Conservation (phyloP, 30 jellyfish, hydroid and myxozoan species). For the Hydractinia echinata region DNA sequence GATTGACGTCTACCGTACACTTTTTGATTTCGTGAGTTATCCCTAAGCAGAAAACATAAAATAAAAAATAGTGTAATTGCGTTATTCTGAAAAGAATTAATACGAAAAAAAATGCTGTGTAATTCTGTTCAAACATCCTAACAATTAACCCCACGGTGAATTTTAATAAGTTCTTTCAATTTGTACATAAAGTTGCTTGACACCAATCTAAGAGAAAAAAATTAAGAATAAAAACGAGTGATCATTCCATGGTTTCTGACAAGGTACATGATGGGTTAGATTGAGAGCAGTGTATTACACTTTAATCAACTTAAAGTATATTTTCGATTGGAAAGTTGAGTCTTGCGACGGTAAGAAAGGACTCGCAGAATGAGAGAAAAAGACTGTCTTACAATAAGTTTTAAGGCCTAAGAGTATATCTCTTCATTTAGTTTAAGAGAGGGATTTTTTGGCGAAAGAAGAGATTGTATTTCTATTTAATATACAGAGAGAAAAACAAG, state of each 20-base stretch:
- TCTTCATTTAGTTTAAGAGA: background rate
- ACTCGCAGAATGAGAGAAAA: too few species aligned
- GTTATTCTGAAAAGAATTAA: too few species aligned
- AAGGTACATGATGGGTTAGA: background rate
- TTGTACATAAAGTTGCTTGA: constrained; percentile 82
- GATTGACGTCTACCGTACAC: too few species aligned
- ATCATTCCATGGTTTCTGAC: too few species aligned
- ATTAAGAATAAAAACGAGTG: background rate
- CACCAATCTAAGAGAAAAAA: constrained; percentile 63
- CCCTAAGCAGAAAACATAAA: too few species aligned
- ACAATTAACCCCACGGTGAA: background rate
- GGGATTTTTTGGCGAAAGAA: background rate
- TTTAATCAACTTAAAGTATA: background rate
- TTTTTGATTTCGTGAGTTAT: too few species aligned
- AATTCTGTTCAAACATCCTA: background rate
- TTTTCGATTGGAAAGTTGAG: too few species aligned
- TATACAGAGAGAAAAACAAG: background rate
- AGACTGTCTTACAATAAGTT: too few species aligned
- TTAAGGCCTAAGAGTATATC: background rate
- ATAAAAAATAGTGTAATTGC: too few species aligned
- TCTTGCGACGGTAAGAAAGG: too few species aligned
- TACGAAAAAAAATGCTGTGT: background rate
- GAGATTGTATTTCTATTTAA: background rate
- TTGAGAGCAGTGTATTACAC: background rate
- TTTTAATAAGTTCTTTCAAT: constrained; percentile 71